phyloP scores from a whole-genome alignment of 2,113 vertebrate genomes.

The Hippocampus mohnikei region DNA sequence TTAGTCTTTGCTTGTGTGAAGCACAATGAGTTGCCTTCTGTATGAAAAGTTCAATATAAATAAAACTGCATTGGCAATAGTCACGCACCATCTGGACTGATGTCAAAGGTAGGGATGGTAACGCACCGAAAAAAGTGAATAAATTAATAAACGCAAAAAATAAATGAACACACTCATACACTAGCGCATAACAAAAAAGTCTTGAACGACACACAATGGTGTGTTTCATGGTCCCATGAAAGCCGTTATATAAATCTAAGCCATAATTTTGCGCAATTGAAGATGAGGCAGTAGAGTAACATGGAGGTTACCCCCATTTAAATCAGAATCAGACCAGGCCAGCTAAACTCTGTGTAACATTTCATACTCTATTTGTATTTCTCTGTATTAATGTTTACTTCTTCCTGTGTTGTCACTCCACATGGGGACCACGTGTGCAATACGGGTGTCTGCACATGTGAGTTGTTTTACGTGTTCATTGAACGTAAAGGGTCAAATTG shows the following conservation, averaged over 20 bases:
- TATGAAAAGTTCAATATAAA: too few species aligned
- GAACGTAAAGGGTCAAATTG: too few species aligned
- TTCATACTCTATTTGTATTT: constrained; percentile 14
- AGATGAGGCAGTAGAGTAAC: background rate
- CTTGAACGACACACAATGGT: background rate
- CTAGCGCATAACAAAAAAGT: constrained; percentile 9
- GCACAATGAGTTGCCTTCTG: too few species aligned
- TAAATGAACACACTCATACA: background rate
- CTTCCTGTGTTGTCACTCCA: too few species aligned
- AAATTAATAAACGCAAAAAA: too few species aligned
- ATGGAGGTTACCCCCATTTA: background rate
- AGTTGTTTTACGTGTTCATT: too few species aligned
- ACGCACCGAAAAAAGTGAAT: background rate
- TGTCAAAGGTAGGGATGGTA: constrained; percentile 14
- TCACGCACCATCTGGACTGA: constrained; percentile 41
- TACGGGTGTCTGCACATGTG: too few species aligned
- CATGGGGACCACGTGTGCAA: too few species aligned
- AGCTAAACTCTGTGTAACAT: background rate
- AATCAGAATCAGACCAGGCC: too few species aligned
- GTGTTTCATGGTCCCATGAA: background rate
- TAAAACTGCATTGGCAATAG: too few species aligned
- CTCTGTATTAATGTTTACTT: too few species aligned
- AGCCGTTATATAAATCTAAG: background rate
- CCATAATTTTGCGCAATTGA: background rate
- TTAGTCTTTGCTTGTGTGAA: too few species aligned